A percentile compares a stretch with the other conserved stretches of the same genome.
Conservation (phyloP, 1,140 invertebrate genomes). For the Camponotus floridanus region DNA sequence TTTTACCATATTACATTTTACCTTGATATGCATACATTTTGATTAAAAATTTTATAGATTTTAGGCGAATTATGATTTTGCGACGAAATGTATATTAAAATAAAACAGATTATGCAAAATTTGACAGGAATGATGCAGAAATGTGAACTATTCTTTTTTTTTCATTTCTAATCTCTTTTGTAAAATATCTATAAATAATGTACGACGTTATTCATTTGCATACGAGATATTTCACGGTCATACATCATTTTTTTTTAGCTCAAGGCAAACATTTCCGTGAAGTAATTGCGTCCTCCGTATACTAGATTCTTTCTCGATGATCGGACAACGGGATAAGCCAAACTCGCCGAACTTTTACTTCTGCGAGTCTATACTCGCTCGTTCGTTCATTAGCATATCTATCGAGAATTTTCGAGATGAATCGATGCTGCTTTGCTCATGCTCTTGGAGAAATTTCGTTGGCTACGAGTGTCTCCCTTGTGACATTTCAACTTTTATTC, state of each 20-base stretch:
- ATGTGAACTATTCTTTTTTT: not conserved
- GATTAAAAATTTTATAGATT: too few species aligned
- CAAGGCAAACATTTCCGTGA: conserved; percentile 31
- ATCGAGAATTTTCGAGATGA: conserved; percentile 60
- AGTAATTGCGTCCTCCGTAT: conserved; percentile 48
- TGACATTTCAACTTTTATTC: conserved; percentile 47
- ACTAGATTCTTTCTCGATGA: conserved; percentile 52
- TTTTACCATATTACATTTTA: not conserved
- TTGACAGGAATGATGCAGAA: not conserved
- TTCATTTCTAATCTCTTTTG: not conserved
- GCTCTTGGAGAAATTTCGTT: conserved; percentile 24
- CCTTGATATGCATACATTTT: too few species aligned
- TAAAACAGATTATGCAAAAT: not conserved
- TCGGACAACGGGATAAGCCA: not conserved
- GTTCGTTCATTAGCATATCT: conserved; percentile 64
- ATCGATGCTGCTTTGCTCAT: conserved; percentile 40
- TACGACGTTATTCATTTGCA: not conserved
- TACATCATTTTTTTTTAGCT: conserved; percentile 1
- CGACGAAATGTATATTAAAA: not conserved
- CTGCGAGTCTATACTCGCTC: not conserved
- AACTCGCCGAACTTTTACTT: conserved; percentile 37
- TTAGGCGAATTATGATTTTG: too few species aligned
- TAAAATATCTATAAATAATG: not conserved
- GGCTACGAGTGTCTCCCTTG: not conserved
- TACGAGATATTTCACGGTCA: not conserved